Percentiles rank a stretch among this genome's conserved stretches.
phyloP scores from a whole-genome alignment of 2,113 vertebrate genomes.

The Rhagologus leucostigma region DNA sequence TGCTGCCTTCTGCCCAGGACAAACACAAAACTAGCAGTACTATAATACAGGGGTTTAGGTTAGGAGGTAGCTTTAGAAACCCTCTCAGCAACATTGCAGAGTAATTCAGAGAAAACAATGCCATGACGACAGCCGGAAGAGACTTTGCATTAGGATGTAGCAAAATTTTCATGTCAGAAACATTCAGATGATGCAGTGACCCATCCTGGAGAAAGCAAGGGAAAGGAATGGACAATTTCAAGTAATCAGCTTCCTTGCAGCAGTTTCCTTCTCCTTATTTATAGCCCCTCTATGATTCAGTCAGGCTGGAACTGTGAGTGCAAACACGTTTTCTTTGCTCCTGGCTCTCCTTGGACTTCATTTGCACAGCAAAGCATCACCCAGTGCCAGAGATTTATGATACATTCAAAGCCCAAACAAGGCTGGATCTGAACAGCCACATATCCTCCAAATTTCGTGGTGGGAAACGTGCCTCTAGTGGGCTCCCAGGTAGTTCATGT shows the following conservation, averaged over 20 bases:
- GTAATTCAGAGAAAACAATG: background rate
- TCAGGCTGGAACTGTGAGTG: constrained; percentile 31
- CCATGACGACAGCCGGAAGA: background rate
- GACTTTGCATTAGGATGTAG: background rate
- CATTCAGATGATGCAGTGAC: constrained; percentile 8
- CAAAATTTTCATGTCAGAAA: background rate
- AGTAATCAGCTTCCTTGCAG: constrained; percentile 35
- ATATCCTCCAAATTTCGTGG: background rate
- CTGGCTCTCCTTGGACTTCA: constrained; percentile 41
- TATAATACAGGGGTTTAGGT: background rate
- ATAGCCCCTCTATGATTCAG: constrained; percentile 23
- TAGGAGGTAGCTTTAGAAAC: background rate
- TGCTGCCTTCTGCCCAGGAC: background rate
- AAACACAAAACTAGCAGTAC: background rate
- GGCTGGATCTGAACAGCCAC: constrained; percentile 3
- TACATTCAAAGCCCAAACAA: background rate
- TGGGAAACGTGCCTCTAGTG: background rate
- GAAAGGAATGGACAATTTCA: constrained; percentile 30
- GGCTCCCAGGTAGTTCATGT: background rate
- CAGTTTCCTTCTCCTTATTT: constrained; percentile 53
- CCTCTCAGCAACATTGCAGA: background rate
- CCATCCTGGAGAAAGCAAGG: constrained; percentile 3
- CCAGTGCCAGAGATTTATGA: constrained; percentile 33
- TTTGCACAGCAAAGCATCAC: constrained; percentile 40
- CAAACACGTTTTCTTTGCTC: constrained; percentile 28